Evolutionary conservation across 2,888 invertebrate species (phyloP).

Genomic region (Liposcelis brunnea): DNA sequence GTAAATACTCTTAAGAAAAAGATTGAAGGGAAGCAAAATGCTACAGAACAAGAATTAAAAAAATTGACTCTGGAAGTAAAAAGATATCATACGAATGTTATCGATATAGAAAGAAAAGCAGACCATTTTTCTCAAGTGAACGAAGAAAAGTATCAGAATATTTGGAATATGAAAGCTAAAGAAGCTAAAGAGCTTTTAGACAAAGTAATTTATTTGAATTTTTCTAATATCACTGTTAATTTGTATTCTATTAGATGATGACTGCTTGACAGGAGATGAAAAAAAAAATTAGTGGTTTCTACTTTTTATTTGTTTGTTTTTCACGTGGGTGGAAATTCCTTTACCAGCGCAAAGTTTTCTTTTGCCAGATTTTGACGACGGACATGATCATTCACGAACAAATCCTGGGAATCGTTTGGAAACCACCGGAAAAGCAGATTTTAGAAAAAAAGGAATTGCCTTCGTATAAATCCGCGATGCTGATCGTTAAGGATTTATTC

Average conservation of each 20-base stretch:
- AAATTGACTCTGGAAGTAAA: slow-evolving; percentile 50
- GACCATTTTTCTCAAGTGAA: slow-evolving; percentile 43
- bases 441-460: slow-evolving; percentile 29
- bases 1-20: slow-evolving; percentile 46
- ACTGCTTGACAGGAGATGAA: slow-evolving; percentile 11
- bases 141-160: slow-evolving; percentile 39
- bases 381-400: slow-evolving; percentile 45
- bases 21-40: slow-evolving; percentile 45
- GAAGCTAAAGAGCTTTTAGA: slow-evolving; percentile 31
- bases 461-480: slow-evolving; percentile 25
- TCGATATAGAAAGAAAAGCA: slow-evolving; percentile 51
- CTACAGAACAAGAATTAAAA: slow-evolving; percentile 44
- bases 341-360: no score
- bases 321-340: no score
- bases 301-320: background rate
- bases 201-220: slow-evolving; percentile 24
- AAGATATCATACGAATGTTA: slow-evolving; percentile 45
- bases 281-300: background rate
- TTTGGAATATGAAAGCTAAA: slow-evolving; percentile 44
- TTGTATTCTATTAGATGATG: slow-evolving; percentile 5
- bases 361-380: slow-evolving; percentile 35
- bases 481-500: background rate
- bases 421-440: slow-evolving; percentile 26
- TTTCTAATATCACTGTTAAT: slow-evolving; percentile 8
- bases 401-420: slow-evolving; percentile 39